These are phyloP conservation scores for Tachysurus vachellii DNA, from an alignment of 2,113 vertebrate species.

Conservation along the genomic window DNA sequence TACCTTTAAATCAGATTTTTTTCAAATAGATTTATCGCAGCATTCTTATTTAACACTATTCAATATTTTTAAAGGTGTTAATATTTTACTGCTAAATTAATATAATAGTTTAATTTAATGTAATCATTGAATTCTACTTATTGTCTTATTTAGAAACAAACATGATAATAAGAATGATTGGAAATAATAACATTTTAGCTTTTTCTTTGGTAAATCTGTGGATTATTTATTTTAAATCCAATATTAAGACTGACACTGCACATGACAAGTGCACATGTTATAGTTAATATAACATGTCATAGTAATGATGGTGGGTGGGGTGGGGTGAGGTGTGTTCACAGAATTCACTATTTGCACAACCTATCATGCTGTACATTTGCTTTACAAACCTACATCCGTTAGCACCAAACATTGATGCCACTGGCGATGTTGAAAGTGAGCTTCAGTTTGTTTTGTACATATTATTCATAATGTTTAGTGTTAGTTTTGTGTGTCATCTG, in stretches of 20 bases:
- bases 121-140: background rate
- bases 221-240: background rate
- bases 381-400: background rate
- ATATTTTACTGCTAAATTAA: background rate
- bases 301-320: background rate
- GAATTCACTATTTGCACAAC: background rate
- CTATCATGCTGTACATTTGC: background rate
- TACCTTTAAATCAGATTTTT: background rate
- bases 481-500: background rate
- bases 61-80: background rate
- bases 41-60: background rate
- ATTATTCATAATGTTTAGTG: background rate
- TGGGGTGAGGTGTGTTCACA: background rate
- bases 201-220: background rate
- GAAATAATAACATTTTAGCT: background rate
- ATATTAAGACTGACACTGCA: background rate
- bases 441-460: background rate
- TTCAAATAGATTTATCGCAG: background rate
- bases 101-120: background rate
- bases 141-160: background rate
- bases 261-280: background rate
- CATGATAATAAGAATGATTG: background rate
- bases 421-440: background rate
- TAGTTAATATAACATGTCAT: background rate
- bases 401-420: background rate